Base-by-base conservation (phyloP, 2,888 invertebrate species). In the Tipula unca region DNA sequence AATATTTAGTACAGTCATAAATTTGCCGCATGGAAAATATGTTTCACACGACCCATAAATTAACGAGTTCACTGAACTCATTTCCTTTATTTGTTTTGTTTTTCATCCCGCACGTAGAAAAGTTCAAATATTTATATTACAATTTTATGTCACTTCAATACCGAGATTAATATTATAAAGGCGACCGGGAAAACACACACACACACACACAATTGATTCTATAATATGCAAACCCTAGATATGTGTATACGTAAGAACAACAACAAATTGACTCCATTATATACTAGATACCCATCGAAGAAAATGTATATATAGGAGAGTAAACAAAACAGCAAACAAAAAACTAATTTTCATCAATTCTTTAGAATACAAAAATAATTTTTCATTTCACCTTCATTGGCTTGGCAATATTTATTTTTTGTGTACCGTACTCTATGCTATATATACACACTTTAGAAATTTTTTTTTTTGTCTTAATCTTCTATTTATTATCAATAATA, bases 31-130 rank as follows among this genome's bases (percentile, higher is more conserved):
- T 69, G 25, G 69, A 69, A 69, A 69, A 69, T 69, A 25, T 69
- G 69, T 69, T 69, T 69, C 69, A 69, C 69, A 69, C 69, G 69
- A 69, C 69, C 69, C 69, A 69, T 69, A 69, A 69, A 69, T 69
- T 69, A 69, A 25, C 69, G 25, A 69, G 69, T 69, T 69, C 69
- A 69, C 25, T 69, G 69, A 69, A 69, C 69, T 25, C 69, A 69
- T 69, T 69, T 25, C 13, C 69, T 69, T 69, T 32, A 3, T 32
- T 69, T 69, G 25, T 69, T 69, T 69, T 69, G 10, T 13, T 69
- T 69, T 6, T 2, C 10, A 69, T 69, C 69, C 25, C 69, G 69
- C 25, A n/a, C n/a, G n/a, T n/a, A n/a, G n/a, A 3, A 69, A 69
- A 69, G 69, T 69, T 69, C 69, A 69, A 69, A 69, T 69, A 69